These are phyloP conservation scores for Dysdera silvatica DNA, from an alignment of 1,140 invertebrate genomes.

Conservation along the genomic window DNA sequence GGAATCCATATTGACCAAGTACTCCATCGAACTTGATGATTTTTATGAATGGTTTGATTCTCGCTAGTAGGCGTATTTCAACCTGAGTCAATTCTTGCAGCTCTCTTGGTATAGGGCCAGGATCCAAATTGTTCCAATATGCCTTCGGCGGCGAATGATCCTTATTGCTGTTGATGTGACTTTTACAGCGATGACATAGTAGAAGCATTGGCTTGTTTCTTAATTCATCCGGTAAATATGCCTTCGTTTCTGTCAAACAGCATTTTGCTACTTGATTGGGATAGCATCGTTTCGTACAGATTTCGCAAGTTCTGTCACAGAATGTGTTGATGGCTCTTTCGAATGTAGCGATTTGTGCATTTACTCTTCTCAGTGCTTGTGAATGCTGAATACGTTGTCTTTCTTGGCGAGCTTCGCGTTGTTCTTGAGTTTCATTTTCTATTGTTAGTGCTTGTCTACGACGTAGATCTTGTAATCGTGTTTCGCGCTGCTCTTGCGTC, in stretches of 20 bases:
- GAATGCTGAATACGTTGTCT: too few relatives aligned
- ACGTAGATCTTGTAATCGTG: too few relatives aligned
- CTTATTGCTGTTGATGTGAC: not conserved
- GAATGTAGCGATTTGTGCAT: too few relatives aligned
- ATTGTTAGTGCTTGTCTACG: too few relatives aligned
- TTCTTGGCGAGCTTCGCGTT: too few relatives aligned
- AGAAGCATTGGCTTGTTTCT: not conserved
- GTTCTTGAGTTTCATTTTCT: too few relatives aligned
- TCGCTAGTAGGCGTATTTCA: conserved; percentile 12
- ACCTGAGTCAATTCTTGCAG: conserved; percentile 1
- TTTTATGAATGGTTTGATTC: conserved; percentile 19
- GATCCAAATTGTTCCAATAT: conserved; percentile 20
- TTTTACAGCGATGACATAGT: not conserved
- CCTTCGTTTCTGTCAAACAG: not conserved
- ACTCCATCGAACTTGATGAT: conserved; percentile 15
- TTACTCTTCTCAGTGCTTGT: too few relatives aligned
- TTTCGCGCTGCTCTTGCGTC: too few relatives aligned
- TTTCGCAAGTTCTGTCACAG: not conserved
- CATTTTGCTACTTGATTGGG: not conserved
- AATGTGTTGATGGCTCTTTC: too few relatives aligned
- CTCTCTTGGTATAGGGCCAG: conserved; percentile 4
- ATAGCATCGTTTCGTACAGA: conserved; percentile 7
- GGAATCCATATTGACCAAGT: conserved; percentile 26
- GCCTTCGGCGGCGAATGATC: not conserved
- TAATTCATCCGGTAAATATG: not conserved